phyloP scores from a whole-genome alignment of 2,113 vertebrate species.

The Prunella fulvescens region DNA sequence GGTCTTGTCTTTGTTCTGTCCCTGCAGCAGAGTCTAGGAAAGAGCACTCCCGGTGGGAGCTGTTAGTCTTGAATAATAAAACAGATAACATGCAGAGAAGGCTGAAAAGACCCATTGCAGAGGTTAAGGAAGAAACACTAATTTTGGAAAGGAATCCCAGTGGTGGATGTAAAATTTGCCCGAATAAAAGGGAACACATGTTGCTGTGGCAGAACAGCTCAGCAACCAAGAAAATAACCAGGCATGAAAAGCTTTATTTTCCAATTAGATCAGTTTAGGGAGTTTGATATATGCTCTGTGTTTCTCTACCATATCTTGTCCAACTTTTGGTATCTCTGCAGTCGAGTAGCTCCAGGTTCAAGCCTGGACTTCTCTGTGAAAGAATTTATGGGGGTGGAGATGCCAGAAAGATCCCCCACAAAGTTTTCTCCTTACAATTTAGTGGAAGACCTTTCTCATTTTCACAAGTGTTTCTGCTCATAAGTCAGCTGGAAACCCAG shows the following conservation, averaged over 20 bases:
- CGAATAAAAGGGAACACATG: background rate
- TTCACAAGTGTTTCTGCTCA: background rate
- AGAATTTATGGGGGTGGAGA: background rate
- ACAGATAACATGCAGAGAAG: slow-evolving; percentile 51
- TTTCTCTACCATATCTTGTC: background rate
- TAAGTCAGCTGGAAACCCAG: background rate
- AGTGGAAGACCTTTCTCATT: background rate
- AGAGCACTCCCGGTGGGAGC: slow-evolving; percentile 11
- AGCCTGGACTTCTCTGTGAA: background rate
- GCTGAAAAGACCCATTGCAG: slow-evolving; percentile 25
- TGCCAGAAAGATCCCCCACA: background rate
- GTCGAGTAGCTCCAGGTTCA: background rate
- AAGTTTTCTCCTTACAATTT: background rate
- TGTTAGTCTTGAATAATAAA: slow-evolving; percentile 64
- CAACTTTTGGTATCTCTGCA: background rate
- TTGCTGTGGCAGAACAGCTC: background rate
- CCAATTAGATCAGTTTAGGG: background rate
- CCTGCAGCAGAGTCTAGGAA: background rate
- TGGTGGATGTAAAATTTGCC: background rate
- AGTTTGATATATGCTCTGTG: background rate
- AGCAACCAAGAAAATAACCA: background rate
- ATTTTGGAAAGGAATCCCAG: slow-evolving; percentile 10
- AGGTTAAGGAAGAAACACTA: slow-evolving; percentile 5
- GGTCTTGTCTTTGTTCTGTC: slow-evolving; percentile 13
- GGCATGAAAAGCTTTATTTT: background rate